These are phyloP conservation scores for Sinelater perroti DNA, from an alignment of 2,888 invertebrate species.

Conservation along the genomic window DNA sequence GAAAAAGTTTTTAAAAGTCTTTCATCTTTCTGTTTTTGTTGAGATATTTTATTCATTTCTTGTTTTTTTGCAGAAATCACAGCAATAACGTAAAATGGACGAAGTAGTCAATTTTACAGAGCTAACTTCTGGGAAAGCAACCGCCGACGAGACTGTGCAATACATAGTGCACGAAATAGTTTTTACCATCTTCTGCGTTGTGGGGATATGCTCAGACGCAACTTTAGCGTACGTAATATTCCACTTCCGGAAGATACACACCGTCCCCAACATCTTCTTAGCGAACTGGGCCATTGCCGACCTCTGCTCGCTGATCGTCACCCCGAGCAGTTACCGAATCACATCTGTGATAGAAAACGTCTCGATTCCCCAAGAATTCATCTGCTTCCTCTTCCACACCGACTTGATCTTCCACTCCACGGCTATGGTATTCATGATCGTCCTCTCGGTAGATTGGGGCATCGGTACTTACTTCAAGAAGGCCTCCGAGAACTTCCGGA, in stretches of 20 bases:
- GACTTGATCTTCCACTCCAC: constrained; percentile 4
- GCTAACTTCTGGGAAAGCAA: neutral
- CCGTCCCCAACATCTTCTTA: constrained; percentile 7
- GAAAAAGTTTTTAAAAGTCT: too few species aligned
- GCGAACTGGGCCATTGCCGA: constrained; percentile 16
- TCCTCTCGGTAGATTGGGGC: constrained; percentile 14
- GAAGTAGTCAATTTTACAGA: neutral
- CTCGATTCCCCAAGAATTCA: neutral
- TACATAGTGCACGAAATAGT: constrained; percentile 8
- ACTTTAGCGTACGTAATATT: constrained; percentile 9
- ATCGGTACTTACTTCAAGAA: constrained; percentile 1
- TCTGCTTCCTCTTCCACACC: constrained; percentile 3
- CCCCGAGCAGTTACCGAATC: constrained; percentile 14
- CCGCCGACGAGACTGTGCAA: neutral
- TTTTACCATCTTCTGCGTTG: constrained; percentile 5
- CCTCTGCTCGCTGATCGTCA: neutral
- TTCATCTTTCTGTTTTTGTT: too few species aligned
- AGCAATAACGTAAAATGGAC: neutral
- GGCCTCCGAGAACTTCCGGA: neutral
- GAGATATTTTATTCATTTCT: too few species aligned
- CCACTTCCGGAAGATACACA: constrained; percentile 3
- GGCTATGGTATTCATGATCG: constrained; percentile 5
- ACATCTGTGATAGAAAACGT: constrained; percentile 6
- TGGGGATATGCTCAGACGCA: constrained; percentile 17
- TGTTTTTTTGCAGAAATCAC: neutral